Conservation (phyloP, 2,888 invertebrate species). For the Apamea epomidion region DNA sequence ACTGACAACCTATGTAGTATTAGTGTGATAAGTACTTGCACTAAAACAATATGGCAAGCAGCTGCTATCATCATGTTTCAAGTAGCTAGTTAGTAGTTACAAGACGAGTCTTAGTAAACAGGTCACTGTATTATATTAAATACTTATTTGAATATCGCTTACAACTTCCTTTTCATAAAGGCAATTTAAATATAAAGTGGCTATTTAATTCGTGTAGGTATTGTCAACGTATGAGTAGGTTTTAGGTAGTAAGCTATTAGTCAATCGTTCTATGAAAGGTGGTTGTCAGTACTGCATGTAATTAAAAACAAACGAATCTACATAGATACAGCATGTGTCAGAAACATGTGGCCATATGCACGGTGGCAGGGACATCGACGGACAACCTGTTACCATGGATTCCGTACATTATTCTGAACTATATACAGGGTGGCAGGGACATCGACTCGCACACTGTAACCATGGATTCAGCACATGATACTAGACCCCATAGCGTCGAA, state of each 20-base stretch:
- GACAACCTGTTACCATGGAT: too few relatives aligned
- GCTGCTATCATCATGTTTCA: constrained; percentile 49
- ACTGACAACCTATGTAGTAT: too few relatives aligned
- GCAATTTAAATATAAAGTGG: constrained; percentile 62
- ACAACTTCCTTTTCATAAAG: constrained; percentile 61
- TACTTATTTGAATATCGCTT: constrained; percentile 61
- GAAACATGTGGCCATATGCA: background rate
- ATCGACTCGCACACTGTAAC: too few relatives aligned
- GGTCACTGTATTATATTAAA: constrained; percentile 63
- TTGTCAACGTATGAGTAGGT: constrained; percentile 47
- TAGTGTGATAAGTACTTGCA: constrained; percentile 13
- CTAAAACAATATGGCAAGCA: constrained; percentile 50
- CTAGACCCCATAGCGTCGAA: too few relatives aligned
- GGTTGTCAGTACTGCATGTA: background rate
- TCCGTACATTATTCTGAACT: too few relatives aligned
- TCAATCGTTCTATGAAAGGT: constrained; percentile 18
- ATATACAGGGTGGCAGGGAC: too few relatives aligned
- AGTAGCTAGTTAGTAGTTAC: constrained; percentile 27
- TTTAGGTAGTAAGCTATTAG: constrained; percentile 15
- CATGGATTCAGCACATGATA: too few relatives aligned
- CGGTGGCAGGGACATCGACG: background rate
- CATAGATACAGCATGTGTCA: background rate
- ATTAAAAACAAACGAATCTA: constrained; percentile 8
- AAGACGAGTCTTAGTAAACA: constrained; percentile 55
- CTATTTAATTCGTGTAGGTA: constrained; percentile 50